These are phyloP conservation scores for Laticauda colubrina DNA, from an alignment of 2,113 vertebrate genomes.

Conservation along the genomic window DNA sequence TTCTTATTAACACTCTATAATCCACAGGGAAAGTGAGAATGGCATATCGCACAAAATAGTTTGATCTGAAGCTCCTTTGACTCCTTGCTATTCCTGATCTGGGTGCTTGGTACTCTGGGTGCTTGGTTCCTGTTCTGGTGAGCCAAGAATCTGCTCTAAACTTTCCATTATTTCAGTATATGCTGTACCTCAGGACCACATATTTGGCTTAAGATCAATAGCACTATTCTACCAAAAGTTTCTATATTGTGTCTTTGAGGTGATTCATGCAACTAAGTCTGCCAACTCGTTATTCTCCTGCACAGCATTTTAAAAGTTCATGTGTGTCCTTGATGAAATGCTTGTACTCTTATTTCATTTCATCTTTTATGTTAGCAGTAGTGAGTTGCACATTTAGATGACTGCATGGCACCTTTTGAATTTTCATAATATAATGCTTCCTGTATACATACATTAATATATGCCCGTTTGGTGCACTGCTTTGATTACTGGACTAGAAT, in stretches of 20 bases:
- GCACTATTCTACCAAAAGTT: background rate
- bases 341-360: background rate
- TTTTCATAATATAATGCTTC: background rate
- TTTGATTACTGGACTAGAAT: background rate
- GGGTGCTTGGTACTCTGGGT: too few species aligned
- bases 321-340: background rate
- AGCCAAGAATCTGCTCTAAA: background rate
- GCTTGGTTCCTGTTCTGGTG: slow-evolving; percentile 12
- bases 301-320: background rate
- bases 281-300: background rate
- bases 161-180: background rate
- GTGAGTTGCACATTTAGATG: background rate
- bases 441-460: background rate
- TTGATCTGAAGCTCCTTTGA: background rate
- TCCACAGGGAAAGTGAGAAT: background rate
- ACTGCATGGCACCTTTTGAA: background rate
- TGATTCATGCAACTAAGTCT: background rate
- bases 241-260: background rate
- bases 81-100: slow-evolving; percentile 14
- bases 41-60: background rate
- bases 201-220: background rate
- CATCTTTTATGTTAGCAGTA: background rate
- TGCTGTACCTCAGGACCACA: background rate
- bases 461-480: background rate
- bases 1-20: background rate